Evolutionary conservation across 1,140 invertebrate genomes (phyloP).

Genomic region (Aphaenogaster floridana): DNA sequence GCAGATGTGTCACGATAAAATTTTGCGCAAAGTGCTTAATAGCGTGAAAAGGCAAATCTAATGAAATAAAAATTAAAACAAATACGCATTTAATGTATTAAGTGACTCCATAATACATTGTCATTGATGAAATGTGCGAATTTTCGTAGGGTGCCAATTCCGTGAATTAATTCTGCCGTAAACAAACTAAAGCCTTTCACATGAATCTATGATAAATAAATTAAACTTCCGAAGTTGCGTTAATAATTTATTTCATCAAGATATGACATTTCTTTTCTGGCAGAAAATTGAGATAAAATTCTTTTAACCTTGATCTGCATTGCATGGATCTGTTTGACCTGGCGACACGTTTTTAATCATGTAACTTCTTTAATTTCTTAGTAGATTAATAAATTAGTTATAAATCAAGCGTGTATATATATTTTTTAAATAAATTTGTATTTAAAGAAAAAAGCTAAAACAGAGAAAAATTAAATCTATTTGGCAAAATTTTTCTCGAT

Average conservation of each 20-base stretch:
- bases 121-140: background rate
- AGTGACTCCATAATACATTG: background rate
- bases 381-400: background rate
- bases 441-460: background rate
- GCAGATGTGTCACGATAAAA: background rate
- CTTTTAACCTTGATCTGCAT: background rate
- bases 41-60: background rate
- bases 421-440: background rate
- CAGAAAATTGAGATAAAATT: background rate
- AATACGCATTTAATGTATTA: background rate
- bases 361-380: background rate
- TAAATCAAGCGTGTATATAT: background rate
- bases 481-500: background rate
- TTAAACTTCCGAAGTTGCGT: background rate
- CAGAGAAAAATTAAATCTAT: constrained; percentile 1
- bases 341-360: background rate
- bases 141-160: background rate
- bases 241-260: constrained; percentile 43
- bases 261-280: background rate
- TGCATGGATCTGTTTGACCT: background rate
- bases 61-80: background rate
- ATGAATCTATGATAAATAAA: constrained; percentile 7
- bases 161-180: background rate
- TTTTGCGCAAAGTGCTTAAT: constrained; percentile 13
- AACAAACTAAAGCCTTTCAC: background rate